A percentile compares a stretch with the other conserved stretches of the same genome.
Conservation (phyloP, 2,888 invertebrate species). For the Eueremaeus valkanovi region DNA sequence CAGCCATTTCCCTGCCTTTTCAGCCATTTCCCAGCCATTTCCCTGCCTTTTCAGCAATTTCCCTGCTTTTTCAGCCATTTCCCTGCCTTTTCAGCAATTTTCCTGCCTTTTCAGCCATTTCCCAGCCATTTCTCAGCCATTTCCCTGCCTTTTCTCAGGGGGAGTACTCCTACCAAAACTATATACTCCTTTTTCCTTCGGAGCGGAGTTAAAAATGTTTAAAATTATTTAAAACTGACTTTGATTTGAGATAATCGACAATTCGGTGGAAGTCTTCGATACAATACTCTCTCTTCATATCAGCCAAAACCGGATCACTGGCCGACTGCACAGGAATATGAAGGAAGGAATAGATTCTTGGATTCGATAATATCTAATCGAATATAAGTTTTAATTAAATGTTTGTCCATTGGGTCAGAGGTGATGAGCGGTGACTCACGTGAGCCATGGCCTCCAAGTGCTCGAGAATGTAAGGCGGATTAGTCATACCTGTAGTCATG, state of each 20-base stretch:
- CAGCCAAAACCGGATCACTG: conserved; percentile 85
- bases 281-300: conserved; percentile 95
- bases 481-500: conserved; percentile 94
- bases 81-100: too few species aligned
- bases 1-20: too few species aligned
- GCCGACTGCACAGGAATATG: conserved; percentile 98
- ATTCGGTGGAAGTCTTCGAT: conserved; percentile 82
- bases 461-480: conserved; percentile 95
- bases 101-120: too few species aligned
- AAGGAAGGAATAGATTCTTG: conserved; percentile 87
- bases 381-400: background rate
- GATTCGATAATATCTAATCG: conserved; percentile 64
- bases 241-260: conserved; percentile 72
- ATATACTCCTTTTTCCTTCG: too few species aligned
- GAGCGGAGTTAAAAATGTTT: too few species aligned
- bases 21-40: too few species aligned
- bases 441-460: conserved; percentile 78
- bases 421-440: conserved; percentile 57
- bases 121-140: too few species aligned
- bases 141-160: too few species aligned
- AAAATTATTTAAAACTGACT: conserved; percentile 56
- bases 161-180: too few species aligned
- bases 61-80: too few species aligned
- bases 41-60: too few species aligned
- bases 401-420: background rate